These are phyloP conservation scores for Eptatretus atami DNA, from an alignment of 2,797 vertebrate species.

Conservation along the genomic window DNA sequence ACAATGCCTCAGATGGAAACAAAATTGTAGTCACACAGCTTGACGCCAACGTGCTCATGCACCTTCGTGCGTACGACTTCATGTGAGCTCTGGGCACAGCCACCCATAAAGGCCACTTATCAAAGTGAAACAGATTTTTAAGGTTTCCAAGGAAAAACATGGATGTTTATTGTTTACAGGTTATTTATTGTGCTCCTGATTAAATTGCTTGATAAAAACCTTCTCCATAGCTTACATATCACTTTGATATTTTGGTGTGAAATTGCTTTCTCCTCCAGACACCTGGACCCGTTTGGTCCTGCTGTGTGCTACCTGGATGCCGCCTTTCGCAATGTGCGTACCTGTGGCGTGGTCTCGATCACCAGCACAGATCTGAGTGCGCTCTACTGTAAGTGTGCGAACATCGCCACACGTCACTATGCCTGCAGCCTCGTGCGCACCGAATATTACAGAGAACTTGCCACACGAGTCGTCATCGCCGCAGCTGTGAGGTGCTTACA, in stretches of 20 bases:
- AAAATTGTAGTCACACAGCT: constrained; percentile 50
- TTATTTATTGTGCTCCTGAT: too few species aligned
- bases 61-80: constrained; percentile 65
- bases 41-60: constrained; percentile 94
- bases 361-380: constrained; percentile 70
- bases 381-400: constrained; percentile 56
- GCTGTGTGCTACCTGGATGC: constrained; percentile 75
- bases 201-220: too few species aligned
- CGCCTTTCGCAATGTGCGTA: constrained; percentile 60
- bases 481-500: constrained; percentile 37
- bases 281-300: constrained; percentile 67
- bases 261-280: constrained; percentile 19
- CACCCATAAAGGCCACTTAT: not conserved
- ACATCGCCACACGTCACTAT: constrained; percentile 61
- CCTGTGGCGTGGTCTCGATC: constrained; percentile 60
- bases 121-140: too few species aligned
- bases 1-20: too few species aligned
- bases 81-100: constrained; percentile 31
- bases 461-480: constrained; percentile 45
- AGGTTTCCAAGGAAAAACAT: too few species aligned
- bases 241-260: too few species aligned
- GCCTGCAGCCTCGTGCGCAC: constrained; percentile 58
- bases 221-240: too few species aligned
- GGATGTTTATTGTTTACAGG: too few species aligned
- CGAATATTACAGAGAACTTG: constrained; percentile 70